A percentile compares a stretch with the other conserved stretches of the same genome.
These are phyloP conservation scores for Neocrepidodera transversa DNA, from an alignment of 2,888 invertebrate species.

Conservation along the genomic window DNA sequence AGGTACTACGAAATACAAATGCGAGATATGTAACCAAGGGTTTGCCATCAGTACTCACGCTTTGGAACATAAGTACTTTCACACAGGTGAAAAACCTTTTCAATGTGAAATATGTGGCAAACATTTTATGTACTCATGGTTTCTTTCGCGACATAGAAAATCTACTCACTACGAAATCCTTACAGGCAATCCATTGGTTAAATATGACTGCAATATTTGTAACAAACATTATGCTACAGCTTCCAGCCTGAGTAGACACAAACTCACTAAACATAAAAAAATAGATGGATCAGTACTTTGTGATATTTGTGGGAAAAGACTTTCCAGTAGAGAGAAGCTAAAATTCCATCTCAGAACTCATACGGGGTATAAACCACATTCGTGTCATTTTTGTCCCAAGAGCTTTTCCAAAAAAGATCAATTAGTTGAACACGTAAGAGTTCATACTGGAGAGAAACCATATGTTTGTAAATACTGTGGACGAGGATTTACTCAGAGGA, in stretches of 20 bases:
- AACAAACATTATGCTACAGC: conserved; percentile 56
- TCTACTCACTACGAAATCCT: conserved; percentile 62
- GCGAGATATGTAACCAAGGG: conserved; percentile 49
- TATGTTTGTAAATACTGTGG: conserved; percentile 53
- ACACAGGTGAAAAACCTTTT: conserved; percentile 61
- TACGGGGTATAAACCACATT: conserved; percentile 61
- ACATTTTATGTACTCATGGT: conserved; percentile 64
- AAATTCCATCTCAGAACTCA: conserved; percentile 56
- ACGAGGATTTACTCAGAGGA: conserved; percentile 62
- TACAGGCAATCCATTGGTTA: conserved; percentile 53
- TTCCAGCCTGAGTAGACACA: conserved; percentile 53
- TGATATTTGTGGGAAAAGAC: conserved; percentile 65
- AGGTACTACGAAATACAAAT: conserved; percentile 45
- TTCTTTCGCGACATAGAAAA: conserved; percentile 63
- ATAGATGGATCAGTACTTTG: conserved; percentile 64
- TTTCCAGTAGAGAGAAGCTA: conserved; percentile 57
- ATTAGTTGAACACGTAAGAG: conserved; percentile 54
- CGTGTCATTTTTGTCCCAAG: conserved; percentile 59
- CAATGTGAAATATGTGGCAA: conserved; percentile 57
- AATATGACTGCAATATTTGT: conserved; percentile 56
- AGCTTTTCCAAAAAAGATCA: conserved; percentile 61
- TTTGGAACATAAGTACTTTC: conserved; percentile 55
- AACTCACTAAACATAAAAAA: conserved; percentile 49
- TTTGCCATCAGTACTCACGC: conserved; percentile 43
- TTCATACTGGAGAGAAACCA: conserved; percentile 57